A percentile compares a stretch with the other conserved stretches of the same genome.
These are phyloP conservation scores for Aphelinus atriplicis DNA, from an alignment of 1,140 invertebrate species.

Conservation along the genomic window DNA sequence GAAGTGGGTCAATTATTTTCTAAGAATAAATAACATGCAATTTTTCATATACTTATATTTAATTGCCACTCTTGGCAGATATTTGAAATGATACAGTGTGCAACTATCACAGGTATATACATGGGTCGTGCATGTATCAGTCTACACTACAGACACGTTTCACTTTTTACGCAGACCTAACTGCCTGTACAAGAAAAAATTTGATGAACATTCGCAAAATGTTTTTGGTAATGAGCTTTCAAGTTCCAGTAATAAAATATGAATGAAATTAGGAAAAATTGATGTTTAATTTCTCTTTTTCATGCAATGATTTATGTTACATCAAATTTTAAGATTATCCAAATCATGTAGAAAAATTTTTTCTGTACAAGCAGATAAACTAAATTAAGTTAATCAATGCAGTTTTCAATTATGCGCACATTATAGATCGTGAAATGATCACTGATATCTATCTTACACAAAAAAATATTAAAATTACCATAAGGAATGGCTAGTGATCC, in stretches of 20 bases:
- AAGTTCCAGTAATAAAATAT: too few relatives aligned
- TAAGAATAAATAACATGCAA: too few relatives aligned
- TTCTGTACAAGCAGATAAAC: conserved; percentile 22
- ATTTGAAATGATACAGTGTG: conserved; percentile 34
- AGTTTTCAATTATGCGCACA: conserved; percentile 18
- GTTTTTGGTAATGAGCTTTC: too few relatives aligned
- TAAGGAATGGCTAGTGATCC: conserved; percentile 30
- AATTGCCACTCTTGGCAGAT: conserved; percentile 23
- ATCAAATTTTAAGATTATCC: too few relatives aligned
- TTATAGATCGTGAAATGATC: conserved; percentile 32
- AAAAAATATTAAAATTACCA: conserved; percentile 31
- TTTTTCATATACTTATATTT: background rate
- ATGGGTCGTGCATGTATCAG: conserved; percentile 26
- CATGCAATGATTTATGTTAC: too few relatives aligned
- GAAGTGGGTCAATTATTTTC: too few relatives aligned
- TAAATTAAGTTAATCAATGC: background rate
- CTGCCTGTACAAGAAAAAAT: conserved; percentile 34
- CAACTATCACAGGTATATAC: conserved; percentile 37
- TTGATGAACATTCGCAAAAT: background rate
- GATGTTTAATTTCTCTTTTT: too few relatives aligned
- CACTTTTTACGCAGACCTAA: conserved; percentile 15
- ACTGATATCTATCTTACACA: conserved; percentile 27
- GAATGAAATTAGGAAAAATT: too few relatives aligned
- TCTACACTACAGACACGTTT: conserved; percentile 27
- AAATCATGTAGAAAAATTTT: conserved; percentile 2